phyloP scores from a whole-genome alignment of 2,888 invertebrate species.

The Ferrisia virgata region DNA sequence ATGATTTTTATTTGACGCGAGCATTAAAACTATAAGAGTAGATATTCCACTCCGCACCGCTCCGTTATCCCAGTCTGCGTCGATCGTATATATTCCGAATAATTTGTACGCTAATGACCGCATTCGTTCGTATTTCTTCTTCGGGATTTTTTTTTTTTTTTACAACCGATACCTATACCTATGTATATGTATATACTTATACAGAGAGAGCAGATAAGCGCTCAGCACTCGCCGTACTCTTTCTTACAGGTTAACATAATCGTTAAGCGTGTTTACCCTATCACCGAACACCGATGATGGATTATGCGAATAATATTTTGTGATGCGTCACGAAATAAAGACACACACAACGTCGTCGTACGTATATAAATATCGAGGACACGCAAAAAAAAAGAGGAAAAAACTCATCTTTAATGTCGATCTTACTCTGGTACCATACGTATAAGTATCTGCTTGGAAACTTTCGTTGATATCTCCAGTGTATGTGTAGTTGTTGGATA shows the following conservation, averaged over 20 bases:
- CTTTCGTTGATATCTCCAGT: not conserved
- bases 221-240: not conserved
- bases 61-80: no score
- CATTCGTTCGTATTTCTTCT: not conserved
- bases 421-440: not conserved
- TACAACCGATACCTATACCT: not conserved
- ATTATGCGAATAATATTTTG: not conserved
- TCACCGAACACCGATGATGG: not conserved
- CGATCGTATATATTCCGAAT: slow-evolving; percentile 11
- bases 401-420: not conserved
- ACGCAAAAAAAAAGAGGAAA: not conserved
- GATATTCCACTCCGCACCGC: not conserved
- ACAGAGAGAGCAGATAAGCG: not conserved
- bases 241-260: not conserved
- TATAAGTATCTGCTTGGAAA: no score
- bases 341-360: not conserved
- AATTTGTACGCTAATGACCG: slow-evolving; percentile 27
- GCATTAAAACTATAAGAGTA: not conserved
- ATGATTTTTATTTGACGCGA: slow-evolving; percentile 17
- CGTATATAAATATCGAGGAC: not conserved
- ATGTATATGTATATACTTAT: not conserved
- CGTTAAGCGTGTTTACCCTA: not conserved
- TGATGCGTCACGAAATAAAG: not conserved
- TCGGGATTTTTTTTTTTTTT: not conserved
- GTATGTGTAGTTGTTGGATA: not conserved